Conservation (phyloP, 2,797 vertebrate genomes). For the Sandelia bainsii region DNA sequence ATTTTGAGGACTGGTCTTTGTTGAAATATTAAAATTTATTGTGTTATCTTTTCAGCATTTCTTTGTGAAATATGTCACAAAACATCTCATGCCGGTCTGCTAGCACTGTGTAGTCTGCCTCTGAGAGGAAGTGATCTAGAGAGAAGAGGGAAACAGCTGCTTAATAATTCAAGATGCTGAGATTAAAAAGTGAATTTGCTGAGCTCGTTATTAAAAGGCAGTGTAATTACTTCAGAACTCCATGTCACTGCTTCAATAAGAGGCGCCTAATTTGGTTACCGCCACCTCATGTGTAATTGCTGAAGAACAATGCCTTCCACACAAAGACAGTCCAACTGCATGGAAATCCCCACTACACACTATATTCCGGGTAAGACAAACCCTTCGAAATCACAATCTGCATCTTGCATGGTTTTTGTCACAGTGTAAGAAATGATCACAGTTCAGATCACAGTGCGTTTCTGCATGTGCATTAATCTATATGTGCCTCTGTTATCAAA, state of each 20-base stretch:
- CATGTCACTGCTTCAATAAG: slow-evolving; percentile 81
- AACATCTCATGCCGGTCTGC: neutral
- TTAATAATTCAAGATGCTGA: slow-evolving; percentile 87
- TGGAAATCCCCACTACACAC: slow-evolving; percentile 8
- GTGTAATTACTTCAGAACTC: slow-evolving; percentile 84
- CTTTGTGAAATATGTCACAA: neutral
- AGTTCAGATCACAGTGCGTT: neutral
- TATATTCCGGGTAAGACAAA: slow-evolving; percentile 40
- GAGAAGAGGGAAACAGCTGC: slow-evolving; percentile 72
- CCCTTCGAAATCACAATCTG: slow-evolving; percentile 51
- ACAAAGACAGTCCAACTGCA: slow-evolving; percentile 31
- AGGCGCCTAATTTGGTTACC: slow-evolving; percentile 80
- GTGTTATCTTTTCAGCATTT: neutral
- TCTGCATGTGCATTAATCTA: slow-evolving; percentile 16
- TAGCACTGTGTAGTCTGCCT: neutral
- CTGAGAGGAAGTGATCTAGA: slow-evolving; percentile 54
- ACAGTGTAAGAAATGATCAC: slow-evolving; percentile 19
- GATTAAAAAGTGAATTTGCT: slow-evolving; percentile 84
- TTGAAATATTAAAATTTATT: neutral
- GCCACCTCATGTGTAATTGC: slow-evolving; percentile 78
- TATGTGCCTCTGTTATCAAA: slow-evolving; percentile 1
- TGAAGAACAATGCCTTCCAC: slow-evolving; percentile 68
- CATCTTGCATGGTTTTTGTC: slow-evolving; percentile 42
- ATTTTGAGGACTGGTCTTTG: neutral
- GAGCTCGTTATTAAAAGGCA: slow-evolving; percentile 83